A percentile compares a stretch with the other conserved stretches of the same genome.
phyloP scores from a whole-genome alignment of 2,113 vertebrate species.

The Pogonocichla stellata region DNA sequence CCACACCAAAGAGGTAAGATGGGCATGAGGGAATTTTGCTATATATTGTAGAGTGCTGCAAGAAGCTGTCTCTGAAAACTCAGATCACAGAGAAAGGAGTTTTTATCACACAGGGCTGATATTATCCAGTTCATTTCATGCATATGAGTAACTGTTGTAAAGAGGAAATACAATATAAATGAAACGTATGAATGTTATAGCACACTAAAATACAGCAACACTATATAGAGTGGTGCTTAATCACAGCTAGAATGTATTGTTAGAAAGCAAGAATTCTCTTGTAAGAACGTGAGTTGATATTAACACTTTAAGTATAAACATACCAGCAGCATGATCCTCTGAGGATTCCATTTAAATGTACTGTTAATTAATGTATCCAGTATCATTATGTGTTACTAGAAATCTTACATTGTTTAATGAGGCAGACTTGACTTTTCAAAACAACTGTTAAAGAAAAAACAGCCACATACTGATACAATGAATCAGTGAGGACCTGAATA shows the following conservation, averaged over 20 bases:
- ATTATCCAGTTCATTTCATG: not conserved
- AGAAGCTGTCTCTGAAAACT: not conserved
- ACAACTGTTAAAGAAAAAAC: not conserved
- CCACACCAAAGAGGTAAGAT: constrained; percentile 95
- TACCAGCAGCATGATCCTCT: not conserved
- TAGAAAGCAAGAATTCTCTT: constrained; percentile 29
- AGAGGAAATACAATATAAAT: not conserved
- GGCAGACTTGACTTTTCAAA: constrained; percentile 51
- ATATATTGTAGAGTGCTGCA: not conserved
- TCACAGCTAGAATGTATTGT: not conserved
- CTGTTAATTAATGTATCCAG: constrained; percentile 58
- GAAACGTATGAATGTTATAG: not conserved
- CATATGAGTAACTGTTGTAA: not conserved
- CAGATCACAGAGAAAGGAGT: not conserved
- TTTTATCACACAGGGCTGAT: not conserved
- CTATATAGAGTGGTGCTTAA: not conserved
- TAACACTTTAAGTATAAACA: not conserved
- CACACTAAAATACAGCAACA: not conserved
- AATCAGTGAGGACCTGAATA: constrained; percentile 38
- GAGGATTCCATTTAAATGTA: constrained; percentile 44
- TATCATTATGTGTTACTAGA: constrained; percentile 29
- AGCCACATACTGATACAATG: not conserved
- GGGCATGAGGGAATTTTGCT: not conserved
- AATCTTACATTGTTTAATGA: constrained; percentile 59
- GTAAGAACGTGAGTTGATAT: constrained; percentile 4